Evolutionary conservation across 2,797 vertebrate genomes (phyloP).

Genomic region (Acipenser transmontanus): DNA sequence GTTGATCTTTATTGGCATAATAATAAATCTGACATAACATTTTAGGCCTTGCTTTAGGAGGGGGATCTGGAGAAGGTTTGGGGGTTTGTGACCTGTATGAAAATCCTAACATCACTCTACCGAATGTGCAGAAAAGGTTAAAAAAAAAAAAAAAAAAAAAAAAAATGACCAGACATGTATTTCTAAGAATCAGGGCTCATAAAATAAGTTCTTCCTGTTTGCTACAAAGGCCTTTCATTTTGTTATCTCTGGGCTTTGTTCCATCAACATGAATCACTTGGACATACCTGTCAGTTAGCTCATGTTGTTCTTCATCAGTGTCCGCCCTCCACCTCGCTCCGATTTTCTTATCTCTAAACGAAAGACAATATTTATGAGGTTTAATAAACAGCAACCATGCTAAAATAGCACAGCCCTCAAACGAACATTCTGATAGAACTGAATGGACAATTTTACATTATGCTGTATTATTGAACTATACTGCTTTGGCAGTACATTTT

Average conservation of each 20-base stretch:
- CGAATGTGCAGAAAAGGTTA: neutral
- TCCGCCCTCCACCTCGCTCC: neutral
- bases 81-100: no score
- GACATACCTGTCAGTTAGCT: neutral
- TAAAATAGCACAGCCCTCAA: no score
- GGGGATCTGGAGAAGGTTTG: no score
- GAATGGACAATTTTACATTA: no score
- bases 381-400: neutral
- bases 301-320: neutral
- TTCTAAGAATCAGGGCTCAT: neutral
- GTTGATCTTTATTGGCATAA: no score
- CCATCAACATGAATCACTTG: neutral
- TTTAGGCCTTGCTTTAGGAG: no score
- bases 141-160: neutral
- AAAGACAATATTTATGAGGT: neutral
- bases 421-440: no score
- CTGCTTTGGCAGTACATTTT: no score
- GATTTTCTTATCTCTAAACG: neutral
- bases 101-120: no score
- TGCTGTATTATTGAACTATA: no score
- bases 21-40: no score
- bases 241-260: neutral
- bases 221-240: neutral
- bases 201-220: neutral
- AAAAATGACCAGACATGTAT: neutral